These are phyloP conservation scores for Ceratosolen solmsi DNA, from an alignment of 1,140 invertebrate genomes.

Conservation along the genomic window DNA sequence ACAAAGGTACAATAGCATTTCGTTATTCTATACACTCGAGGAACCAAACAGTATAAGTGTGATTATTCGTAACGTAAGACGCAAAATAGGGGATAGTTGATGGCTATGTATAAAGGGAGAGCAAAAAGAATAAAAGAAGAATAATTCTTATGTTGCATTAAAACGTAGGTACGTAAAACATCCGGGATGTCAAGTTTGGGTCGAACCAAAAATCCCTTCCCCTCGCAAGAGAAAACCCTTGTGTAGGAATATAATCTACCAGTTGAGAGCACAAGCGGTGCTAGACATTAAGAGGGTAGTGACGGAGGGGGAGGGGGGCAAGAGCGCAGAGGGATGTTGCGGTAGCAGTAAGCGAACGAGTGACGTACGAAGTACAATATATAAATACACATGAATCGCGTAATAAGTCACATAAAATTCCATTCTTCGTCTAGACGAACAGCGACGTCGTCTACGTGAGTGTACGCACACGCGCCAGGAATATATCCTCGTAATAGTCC, in stretches of 20 bases:
- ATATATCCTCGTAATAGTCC: slow-evolving; percentile 42
- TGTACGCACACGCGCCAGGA: background rate
- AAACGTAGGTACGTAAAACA: background rate
- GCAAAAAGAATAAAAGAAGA: background rate
- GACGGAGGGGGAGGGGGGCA: too few species aligned
- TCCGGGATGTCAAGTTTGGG: background rate
- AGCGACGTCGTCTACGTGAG: background rate
- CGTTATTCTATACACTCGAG: background rate
- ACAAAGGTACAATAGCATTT: background rate
- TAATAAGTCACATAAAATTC: slow-evolving; percentile 49
- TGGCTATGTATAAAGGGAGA: background rate
- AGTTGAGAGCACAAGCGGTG: background rate
- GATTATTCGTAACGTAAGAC: background rate
- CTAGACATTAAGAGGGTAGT: background rate
- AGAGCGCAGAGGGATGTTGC: background rate
- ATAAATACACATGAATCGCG: slow-evolving; percentile 49
- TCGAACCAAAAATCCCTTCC: background rate
- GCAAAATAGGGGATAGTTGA: background rate
- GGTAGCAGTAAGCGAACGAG: background rate
- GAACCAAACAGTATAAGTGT: background rate
- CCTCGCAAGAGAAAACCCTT: background rate
- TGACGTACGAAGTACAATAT: slow-evolving; percentile 25
- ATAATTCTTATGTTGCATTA: slow-evolving; percentile 18
- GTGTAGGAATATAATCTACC: background rate
- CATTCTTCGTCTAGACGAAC: background rate